These are phyloP conservation scores for Bungarus multicinctus DNA, from an alignment of 2,113 vertebrate species.

Conservation along the genomic window DNA sequence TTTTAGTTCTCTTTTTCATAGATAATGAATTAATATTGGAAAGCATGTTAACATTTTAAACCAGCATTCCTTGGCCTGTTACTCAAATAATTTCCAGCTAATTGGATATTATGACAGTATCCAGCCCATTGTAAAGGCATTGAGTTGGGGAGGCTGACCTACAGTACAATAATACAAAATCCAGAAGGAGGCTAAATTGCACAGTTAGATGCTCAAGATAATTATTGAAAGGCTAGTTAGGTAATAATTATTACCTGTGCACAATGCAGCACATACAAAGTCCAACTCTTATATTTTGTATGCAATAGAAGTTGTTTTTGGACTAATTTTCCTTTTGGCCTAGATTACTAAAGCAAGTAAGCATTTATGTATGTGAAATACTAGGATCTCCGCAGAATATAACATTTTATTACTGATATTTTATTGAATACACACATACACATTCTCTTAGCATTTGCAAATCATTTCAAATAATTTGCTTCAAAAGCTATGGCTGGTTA, in stretches of 20 bases:
- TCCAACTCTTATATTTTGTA: background rate
- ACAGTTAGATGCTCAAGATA: background rate
- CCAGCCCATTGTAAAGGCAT: background rate
- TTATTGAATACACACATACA: background rate
- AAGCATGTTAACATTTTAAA: background rate
- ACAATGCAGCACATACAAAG: background rate
- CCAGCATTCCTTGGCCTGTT: background rate
- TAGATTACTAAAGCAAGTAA: background rate
- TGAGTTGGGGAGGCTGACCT: background rate
- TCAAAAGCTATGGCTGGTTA: background rate
- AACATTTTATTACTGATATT: background rate
- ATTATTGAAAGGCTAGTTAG: background rate
- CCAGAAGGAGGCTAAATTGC: background rate
- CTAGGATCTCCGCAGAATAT: background rate
- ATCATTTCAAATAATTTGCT: background rate
- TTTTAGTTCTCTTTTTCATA: background rate
- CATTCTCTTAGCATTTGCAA: background rate
- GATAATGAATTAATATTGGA: background rate
- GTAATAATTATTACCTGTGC: background rate
- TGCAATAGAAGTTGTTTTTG: background rate
- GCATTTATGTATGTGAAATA: background rate
- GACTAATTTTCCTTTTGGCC: background rate
- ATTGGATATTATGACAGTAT: background rate
- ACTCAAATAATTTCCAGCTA: background rate
- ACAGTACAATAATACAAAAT: background rate